Percentiles rank a stretch among this genome's conserved stretches.
Evolutionary conservation across 1,140 invertebrate species (phyloP).

Genomic region (Streblospio benedicti): DNA sequence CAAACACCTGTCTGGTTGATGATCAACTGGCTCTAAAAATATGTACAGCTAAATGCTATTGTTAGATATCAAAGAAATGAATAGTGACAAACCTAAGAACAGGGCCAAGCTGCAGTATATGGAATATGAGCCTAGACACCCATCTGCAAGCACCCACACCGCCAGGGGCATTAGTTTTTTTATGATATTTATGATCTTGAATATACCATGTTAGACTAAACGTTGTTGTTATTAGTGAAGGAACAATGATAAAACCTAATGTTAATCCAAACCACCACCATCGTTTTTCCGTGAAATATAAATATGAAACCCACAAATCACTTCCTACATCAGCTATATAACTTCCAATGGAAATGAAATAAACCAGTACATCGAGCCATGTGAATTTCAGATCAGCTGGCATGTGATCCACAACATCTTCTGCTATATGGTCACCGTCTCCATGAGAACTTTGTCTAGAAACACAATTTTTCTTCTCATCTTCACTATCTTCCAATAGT

Average conservation of each 20-base stretch:
- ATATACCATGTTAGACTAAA: slow-evolving; percentile 35
- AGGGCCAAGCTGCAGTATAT: slow-evolving; percentile 28
- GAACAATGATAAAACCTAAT: slow-evolving; percentile 30
- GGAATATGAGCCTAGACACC: slow-evolving; percentile 27
- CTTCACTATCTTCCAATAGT: no score
- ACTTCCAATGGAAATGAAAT: slow-evolving; percentile 24
- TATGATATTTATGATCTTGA: neutral
- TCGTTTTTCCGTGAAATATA: slow-evolving; percentile 24
- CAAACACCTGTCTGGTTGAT: neutral
- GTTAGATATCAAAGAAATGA: neutral
- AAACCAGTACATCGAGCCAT: slow-evolving; percentile 21
- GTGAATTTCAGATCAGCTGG: slow-evolving; percentile 23
- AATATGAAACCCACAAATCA: slow-evolving; percentile 24
- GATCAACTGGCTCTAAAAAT: neutral
- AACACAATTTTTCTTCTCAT: slow-evolving; percentile 9
- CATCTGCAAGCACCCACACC: slow-evolving; percentile 16
- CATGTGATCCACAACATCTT: slow-evolving; percentile 2
- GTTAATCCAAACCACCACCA: slow-evolving; percentile 35
- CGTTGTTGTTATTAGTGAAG: slow-evolving; percentile 33
- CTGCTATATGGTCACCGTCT: neutral
- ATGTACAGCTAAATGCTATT: neutral
- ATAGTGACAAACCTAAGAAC: slow-evolving; percentile 26
- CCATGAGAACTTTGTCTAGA: neutral
- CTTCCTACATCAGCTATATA: slow-evolving; percentile 27
- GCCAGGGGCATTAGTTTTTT: neutral